Evolutionary conservation across 2,888 invertebrate genomes (phyloP).

Genomic region (Slavum lentiscoides): DNA sequence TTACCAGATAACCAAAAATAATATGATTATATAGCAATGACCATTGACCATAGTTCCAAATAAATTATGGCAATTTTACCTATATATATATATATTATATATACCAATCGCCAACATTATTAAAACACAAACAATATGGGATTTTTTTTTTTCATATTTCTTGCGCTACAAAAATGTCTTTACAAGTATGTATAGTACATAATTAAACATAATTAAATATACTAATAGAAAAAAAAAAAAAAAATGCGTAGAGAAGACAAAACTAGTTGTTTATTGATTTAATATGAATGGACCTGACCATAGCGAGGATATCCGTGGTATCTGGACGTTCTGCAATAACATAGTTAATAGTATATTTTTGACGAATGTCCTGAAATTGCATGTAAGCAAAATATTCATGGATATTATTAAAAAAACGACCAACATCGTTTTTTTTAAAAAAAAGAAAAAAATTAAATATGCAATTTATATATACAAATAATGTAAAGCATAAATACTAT

Average conservation of each 20-base stretch:
- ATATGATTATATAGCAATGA: conserved; percentile 37
- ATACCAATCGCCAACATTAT: conserved; percentile 36
- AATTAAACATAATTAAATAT: conserved; percentile 51
- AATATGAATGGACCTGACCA: conserved; percentile 53
- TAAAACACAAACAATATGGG: conserved; percentile 33
- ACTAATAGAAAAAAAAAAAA: conserved; percentile 43
- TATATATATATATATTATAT: conserved; percentile 29
- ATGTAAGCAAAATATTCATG: conserved; percentile 39
- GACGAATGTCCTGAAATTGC: conserved; percentile 46
- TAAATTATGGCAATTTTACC: conserved; percentile 25
- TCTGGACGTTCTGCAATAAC: conserved; percentile 53
- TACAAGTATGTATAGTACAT: conserved; percentile 50
- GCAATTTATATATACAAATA: neutral
- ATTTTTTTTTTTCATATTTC: conserved; percentile 18
- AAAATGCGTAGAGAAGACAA: conserved; percentile 51
- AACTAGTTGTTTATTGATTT: conserved; percentile 47
- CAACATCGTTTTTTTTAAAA: neutral
- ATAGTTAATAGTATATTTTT: conserved; percentile 52
- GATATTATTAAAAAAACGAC: conserved; percentile 19
- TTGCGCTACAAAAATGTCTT: conserved; percentile 51
- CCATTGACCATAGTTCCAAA: conserved; percentile 35
- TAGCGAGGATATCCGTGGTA: conserved; percentile 48
- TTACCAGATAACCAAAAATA: conserved; percentile 34
- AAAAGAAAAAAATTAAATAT: neutral
- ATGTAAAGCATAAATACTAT: conserved; percentile 9